Conservation (phyloP, 2,113 vertebrate species). For the Calypte anna region DNA sequence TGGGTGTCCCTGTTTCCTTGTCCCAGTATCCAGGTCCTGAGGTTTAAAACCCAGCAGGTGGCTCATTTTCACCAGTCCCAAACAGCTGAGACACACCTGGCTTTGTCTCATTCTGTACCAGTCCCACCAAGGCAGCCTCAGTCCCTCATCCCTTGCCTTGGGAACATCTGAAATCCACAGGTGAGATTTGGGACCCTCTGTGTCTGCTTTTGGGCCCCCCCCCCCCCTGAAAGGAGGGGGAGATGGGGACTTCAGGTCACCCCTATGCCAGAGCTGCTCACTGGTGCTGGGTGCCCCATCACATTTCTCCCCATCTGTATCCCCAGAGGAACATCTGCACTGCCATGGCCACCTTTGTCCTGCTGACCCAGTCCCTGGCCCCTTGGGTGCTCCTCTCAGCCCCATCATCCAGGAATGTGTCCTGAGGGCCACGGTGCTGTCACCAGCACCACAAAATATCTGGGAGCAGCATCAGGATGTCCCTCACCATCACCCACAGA, state of each 20-base stretch:
- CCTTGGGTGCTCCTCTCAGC: accelerated
- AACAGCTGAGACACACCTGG: not conserved
- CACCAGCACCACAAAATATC: accelerated
- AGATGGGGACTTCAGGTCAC: not conserved
- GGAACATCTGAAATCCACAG: not conserved
- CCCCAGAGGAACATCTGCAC: not conserved
- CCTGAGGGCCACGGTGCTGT: not conserved
- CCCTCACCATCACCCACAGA: accelerated
- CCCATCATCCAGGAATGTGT: not conserved
- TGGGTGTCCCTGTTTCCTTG: not conserved
- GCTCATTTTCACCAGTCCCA: not conserved
- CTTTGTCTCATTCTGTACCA: not conserved
- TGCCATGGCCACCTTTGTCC: not conserved
- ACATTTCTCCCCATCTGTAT: accelerated
- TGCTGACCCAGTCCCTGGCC: not conserved
- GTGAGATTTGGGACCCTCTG: accelerated
- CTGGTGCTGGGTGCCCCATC: not conserved
- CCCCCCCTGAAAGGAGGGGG: not conserved
- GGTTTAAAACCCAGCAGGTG: accelerated
- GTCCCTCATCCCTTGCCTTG: not conserved
- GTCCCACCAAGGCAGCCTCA: not conserved
- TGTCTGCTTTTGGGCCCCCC: not conserved
- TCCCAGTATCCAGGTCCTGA: not conserved
- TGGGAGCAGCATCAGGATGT: not conserved
- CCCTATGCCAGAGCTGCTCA: not conserved